phyloP scores from a whole-genome alignment of 2,797 vertebrate genomes.

The Monodelphis domestica region DNA sequence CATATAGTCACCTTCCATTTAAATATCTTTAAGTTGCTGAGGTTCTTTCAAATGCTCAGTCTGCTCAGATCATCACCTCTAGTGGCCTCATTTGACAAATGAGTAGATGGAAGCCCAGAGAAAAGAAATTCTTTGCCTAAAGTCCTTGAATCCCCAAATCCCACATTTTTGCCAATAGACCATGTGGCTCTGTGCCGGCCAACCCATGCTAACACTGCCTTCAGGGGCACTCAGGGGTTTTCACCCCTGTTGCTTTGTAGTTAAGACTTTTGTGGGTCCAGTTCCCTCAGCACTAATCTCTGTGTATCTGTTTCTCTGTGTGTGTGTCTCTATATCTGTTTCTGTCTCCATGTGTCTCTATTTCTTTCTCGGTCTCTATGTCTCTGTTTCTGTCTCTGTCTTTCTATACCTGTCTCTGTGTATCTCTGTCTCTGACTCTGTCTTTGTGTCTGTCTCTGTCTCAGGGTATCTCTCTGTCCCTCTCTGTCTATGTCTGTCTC shows the following conservation, averaged over 20 bases:
- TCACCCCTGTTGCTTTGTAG: background rate
- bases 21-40: background rate
- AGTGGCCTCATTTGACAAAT: background rate
- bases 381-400: no score
- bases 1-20: background rate
- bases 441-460: no score
- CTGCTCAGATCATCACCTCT: background rate
- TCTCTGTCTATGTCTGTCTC: no score
- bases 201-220: background rate
- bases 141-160: background rate
- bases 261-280: background rate
- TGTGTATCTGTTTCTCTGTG: background rate
- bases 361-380: no score
- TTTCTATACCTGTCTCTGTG: no score
- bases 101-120: background rate
- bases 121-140: background rate
- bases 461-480: no score
- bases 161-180: background rate
- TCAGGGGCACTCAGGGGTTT: background rate
- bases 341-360: no score
- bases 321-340: no score
- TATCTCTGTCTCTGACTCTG: no score
- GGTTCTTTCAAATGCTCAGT: background rate
- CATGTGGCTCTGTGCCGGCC: background rate
- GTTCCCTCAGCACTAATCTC: background rate